These are phyloP conservation scores for Arvicola amphibius DNA, from an alignment of 2,797 vertebrate species.

Conservation along the genomic window DNA sequence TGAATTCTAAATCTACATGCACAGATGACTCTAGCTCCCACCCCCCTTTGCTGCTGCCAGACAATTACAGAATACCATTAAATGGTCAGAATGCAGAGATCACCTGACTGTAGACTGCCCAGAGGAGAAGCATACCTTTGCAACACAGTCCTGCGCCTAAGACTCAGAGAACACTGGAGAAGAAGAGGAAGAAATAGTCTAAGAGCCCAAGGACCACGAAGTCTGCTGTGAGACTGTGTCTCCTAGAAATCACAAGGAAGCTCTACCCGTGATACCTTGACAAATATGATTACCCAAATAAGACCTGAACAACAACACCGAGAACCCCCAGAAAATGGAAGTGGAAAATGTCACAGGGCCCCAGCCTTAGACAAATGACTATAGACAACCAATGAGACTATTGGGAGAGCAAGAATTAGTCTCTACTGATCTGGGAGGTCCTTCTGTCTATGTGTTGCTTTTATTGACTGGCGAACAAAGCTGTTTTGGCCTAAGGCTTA, in stretches of 20 bases:
- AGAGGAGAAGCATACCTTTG: not conserved
- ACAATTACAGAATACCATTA: not conserved
- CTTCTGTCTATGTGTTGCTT: too few relatives aligned
- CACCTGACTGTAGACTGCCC: too few relatives aligned
- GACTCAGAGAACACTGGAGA: not conserved
- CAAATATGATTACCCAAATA: not conserved
- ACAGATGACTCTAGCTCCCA: not conserved
- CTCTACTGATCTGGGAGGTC: too few relatives aligned
- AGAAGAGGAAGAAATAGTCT: not conserved
- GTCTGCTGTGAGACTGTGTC: not conserved
- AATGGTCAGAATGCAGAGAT: not conserved
- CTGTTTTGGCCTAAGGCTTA: too few relatives aligned
- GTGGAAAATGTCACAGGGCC: not conserved
- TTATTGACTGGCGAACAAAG: too few relatives aligned
- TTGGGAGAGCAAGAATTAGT: not conserved
- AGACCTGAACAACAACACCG: not conserved
- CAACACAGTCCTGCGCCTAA: not conserved
- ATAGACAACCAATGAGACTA: not conserved
- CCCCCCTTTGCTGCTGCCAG: not conserved
- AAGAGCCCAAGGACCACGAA: not conserved
- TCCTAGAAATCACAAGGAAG: not conserved
- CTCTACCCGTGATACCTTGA: not conserved
- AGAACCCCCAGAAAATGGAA: not conserved
- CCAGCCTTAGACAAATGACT: not conserved
- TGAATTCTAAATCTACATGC: not conserved